Evolutionary conservation across 2,888 invertebrate species (phyloP).

Genomic region (Agapostemon virescens): DNA sequence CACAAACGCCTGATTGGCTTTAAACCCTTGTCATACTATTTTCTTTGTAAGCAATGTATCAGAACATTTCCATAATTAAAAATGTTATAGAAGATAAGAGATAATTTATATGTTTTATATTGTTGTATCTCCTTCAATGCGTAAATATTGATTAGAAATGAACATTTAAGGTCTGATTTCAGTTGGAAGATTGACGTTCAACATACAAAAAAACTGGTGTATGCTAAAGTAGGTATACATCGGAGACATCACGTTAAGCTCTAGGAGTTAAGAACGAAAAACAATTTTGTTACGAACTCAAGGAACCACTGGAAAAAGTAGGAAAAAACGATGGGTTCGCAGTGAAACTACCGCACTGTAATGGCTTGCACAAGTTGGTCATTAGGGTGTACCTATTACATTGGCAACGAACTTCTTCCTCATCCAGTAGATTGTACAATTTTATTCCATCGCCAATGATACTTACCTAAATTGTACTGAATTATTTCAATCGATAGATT

Average conservation of each 20-base stretch:
- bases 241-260: background rate
- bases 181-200: background rate
- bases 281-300: background rate
- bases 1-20: no score
- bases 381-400: conserved; percentile 2
- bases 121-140: no score
- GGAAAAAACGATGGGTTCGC: background rate
- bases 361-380: conserved; percentile 5
- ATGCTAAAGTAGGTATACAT: background rate
- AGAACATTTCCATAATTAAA: no score
- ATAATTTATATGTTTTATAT: no score
- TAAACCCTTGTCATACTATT: no score
- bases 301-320: background rate
- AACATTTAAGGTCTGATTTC: no score
- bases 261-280: background rate
- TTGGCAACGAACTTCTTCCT: background rate
- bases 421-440: background rate
- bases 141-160: no score
- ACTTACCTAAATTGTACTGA: background rate
- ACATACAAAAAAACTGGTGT: no score
- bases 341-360: background rate
- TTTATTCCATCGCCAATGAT: background rate
- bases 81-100: no score
- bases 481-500: background rate
- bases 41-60: no score